A percentile compares a stretch with the other conserved stretches of the same genome.
Conservation (phyloP, 2,888 invertebrate species). For the Drosophila heteroneura region DNA sequence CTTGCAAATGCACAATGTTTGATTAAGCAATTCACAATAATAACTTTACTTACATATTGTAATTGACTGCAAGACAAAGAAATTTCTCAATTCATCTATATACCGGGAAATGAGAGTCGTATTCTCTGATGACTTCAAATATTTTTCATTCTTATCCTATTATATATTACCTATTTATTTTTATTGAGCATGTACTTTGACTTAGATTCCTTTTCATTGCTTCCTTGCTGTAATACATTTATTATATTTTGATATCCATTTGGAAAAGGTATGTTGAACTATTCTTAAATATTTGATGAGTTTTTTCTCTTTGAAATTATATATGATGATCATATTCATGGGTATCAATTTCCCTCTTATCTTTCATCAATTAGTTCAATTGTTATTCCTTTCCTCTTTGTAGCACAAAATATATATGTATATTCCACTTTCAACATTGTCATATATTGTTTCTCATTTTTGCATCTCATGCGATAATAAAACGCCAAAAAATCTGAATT, state of each 20-base stretch:
- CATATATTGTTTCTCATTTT: constrained; percentile 13
- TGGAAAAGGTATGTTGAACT: neutral
- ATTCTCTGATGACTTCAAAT: neutral
- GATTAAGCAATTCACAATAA: constrained; percentile 49
- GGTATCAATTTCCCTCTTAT: constrained; percentile 4
- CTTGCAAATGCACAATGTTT: constrained; percentile 61
- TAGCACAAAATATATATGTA: neutral
- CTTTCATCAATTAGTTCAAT: constrained; percentile 28
- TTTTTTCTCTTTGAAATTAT: no score
- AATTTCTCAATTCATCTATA: neutral
- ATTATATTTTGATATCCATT: neutral
- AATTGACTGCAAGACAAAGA: constrained; percentile 1
- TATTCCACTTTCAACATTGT: constrained; percentile 1
- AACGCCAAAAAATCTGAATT: constrained; percentile 16
- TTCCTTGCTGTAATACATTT: neutral
- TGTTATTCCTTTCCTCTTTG: neutral
- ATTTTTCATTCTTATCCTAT: neutral
- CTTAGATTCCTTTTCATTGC: neutral
- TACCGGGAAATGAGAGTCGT: neutral
- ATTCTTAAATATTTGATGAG: neutral
- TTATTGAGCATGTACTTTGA: neutral
- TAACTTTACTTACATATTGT: constrained; percentile 27
- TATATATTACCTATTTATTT: neutral
- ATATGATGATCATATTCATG: neutral
- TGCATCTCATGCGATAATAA: constrained; percentile 23